Evolutionary conservation across 1,140 invertebrate species (phyloP).

Genomic region (Drosophila lini): DNA sequence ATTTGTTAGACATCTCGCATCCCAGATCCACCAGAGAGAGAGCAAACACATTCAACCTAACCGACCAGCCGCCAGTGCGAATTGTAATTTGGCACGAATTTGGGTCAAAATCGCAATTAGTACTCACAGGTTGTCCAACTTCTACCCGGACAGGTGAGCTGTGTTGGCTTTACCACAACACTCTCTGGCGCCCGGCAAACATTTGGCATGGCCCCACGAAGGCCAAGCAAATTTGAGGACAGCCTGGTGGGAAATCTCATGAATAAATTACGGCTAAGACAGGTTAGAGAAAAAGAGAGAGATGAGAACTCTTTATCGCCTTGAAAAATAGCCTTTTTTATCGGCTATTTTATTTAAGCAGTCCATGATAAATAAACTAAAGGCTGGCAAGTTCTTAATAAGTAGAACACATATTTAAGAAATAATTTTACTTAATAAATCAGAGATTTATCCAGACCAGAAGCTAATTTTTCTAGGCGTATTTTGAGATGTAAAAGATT

Average conservation of each 20-base stretch:
- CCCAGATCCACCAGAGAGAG: conserved; percentile 28
- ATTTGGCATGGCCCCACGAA: conserved; percentile 37
- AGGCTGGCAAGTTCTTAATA: not conserved
- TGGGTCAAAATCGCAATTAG: conserved; percentile 81
- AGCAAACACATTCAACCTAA: conserved; percentile 26
- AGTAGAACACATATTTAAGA: not conserved
- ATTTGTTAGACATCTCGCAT: conserved; percentile 60
- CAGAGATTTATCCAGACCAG: too few species aligned
- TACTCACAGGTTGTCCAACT: conserved; percentile 43
- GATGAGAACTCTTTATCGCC: not conserved
- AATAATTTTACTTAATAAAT: not conserved
- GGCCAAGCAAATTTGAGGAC: conserved; percentile 25
- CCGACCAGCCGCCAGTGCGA: conserved; percentile 57
- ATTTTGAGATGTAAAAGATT: not conserved
- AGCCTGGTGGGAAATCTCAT: conserved; percentile 40
- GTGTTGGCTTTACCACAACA: conserved; percentile 18
- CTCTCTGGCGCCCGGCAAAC: conserved; percentile 27
- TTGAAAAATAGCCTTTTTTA: conserved; percentile 3
- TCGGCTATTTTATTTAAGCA: not conserved
- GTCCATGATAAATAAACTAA: not conserved
- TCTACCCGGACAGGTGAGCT: conserved; percentile 7
- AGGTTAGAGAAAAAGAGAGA: not conserved
- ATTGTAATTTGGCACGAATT: conserved; percentile 75
- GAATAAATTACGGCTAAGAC: conserved; percentile 36
- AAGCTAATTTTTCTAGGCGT: too few species aligned